Evolutionary conservation across 2,113 vertebrate genomes (phyloP), one percentile per base, ranked within the genome.

Genomic region (Phylloscopus whistleri): DNA sequence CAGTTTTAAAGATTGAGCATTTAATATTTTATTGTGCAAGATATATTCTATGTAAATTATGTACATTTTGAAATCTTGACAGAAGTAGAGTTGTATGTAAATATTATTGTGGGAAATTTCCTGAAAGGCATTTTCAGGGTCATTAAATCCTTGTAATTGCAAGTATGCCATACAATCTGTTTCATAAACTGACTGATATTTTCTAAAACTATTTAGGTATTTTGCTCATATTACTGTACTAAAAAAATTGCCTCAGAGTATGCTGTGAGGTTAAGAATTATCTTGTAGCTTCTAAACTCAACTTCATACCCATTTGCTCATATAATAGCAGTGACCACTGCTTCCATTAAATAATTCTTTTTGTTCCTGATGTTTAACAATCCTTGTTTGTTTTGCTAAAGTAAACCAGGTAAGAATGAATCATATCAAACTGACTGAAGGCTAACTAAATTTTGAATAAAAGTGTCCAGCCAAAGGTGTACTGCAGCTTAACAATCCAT

Each of bases 381-480:
- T 48, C 16, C 31, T 58, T 22, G 7, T 91, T 91, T 79, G 70
- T 91, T 93, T 88, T 90, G 70, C 49, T 73, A n/a, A 79, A 83
- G 85, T 84, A 87, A 95, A 95, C 64, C 35, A 52, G 85, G 62
- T 79, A 91, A 85, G 78, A 82, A 83, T 68, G 28, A 94, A 69
- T 73, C 62, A 19, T 88, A 87, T 76, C 62, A 73, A 85, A 79
- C 13, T 2, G 5, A 79, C 44, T 8, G 6, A 82, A 90, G 49
- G 41, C 62, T 78, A 87, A 82, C 73, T 87, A 41, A 68, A 76
- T 85, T 91, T 53, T 2, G 0, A 84, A 76, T 66, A 31, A 35
- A 86, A 70, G 21, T 17, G 7, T 84, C 74, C 39, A 91, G 60
- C 48, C 27, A 68, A 78, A 94, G 52, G 24, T 72, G 69, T 66